Base-by-base conservation (phyloP, 2,113 vertebrate species). In the Scortum barcoo region DNA sequence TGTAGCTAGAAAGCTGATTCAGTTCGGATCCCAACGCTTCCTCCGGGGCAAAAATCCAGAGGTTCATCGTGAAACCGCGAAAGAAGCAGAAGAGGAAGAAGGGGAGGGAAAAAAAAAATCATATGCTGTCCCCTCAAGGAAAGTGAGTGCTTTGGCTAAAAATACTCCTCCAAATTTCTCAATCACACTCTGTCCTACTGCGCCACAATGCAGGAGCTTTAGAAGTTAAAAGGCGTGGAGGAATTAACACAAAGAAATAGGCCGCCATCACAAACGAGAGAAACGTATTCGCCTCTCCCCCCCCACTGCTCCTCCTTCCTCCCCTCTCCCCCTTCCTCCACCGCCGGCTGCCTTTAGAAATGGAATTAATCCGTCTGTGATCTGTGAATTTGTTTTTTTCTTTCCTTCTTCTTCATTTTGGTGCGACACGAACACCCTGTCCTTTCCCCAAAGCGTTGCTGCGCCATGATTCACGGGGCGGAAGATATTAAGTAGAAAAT, bases 311-410 rank as follows among this genome's bases (percentile, higher is more conserved):
- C 56, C 44, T 63, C 69, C 69, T 44, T 10, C 58, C 22, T 60
- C 50, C 40, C 14, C 28, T n/a, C 58, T 72, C 14, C 17, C 38
- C 38, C 26, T 75, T 63, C 72, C 80, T 82, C 78, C 56, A 66
- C 78, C 10, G 11, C 65, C 30, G 76, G 24, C 84, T 84, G 78
- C 84, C 76, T 86, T 83, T 65, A 86, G 85, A 90, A 87, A 84
- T 79, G 63, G 90, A 90, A 94, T 94, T 91, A 95, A 96, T 94
- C 89, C 92, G 68, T 86, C 70, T 92, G 85, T 92, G 91, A 92
- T 95, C 85, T 89, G 86, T 80, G 83, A 90, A 88, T 92, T 92
- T 72, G 76, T 68, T 84, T 85, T 79, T 61, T 87, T n/a, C 40
- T 68, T 20, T 50, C 44, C 75, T 76, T 83, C 78, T 62, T 80